Evolutionary conservation across 2,113 vertebrate genomes (phyloP), one percentile per base, ranked within the genome.

Genomic region (Rhynchomys soricoides): DNA sequence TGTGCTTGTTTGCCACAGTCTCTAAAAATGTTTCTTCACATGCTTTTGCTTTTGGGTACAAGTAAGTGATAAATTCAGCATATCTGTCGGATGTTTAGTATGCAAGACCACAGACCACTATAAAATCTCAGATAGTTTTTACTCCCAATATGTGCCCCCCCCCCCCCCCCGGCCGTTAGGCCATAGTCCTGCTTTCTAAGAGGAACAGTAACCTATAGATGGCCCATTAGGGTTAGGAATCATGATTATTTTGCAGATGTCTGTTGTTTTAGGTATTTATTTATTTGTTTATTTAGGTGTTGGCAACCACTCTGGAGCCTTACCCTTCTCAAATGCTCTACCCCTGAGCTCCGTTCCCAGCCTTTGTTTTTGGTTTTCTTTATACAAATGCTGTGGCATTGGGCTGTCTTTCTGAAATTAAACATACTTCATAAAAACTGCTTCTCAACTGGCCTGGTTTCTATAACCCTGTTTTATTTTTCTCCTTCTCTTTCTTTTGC

Each of bases 331-430:
- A 68, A 34, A 31, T 48, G 10, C 10, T 48, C 4, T 73, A 62
- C 34, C 26, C 6, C 16, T 34, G n/a, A 71, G 29, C 77, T 40
- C 13, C 3, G 59, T 0, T 26, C 55, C 31, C 17, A 43, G 52
- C 24, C 43, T 45, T 90, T 73, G 37, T 64, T n/a, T 77, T 91
- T 74, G 43, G 13, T 86, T 89, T 82, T 73, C 40, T 75, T 68
- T 64, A 62, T 83, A 45, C 45, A 85, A 55, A 85, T 13, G 40
- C 16, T 77, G 10, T 59, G 40, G 22, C 29, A 15, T 8, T 87
- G 66, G 62, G 13, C 29, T 74, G 37, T 24, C 78, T 75, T 94
- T 81, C 78, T 75, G 82, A 89, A 95, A 64, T 90, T 78, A 79
- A 55, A n/a, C n/a, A 21, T 90, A 29, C 31, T 55, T 95, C 21